Percentiles rank a stretch among this genome's conserved stretches.
Conservation (phyloP, 2,888 invertebrate species). For the Amphipoea lucens region DNA sequence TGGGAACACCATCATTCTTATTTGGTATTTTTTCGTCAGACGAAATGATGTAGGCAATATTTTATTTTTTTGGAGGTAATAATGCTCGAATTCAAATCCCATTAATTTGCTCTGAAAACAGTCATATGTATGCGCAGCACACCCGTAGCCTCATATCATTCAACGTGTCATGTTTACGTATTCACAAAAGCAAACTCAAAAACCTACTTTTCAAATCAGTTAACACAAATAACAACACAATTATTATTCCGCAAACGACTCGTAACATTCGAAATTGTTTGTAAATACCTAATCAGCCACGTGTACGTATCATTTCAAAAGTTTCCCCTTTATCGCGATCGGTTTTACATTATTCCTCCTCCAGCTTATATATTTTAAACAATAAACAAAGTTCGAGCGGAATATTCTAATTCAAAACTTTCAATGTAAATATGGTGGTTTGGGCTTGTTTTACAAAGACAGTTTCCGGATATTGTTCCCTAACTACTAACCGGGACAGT, state of each 20-base stretch:
- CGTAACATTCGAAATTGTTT: conserved; percentile 66
- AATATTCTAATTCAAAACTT: conserved; percentile 77
- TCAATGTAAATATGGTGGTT: conserved; percentile 78
- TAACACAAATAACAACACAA: conserved; percentile 48
- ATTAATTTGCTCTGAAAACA: conserved; percentile 16
- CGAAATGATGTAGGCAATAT: conserved; percentile 2
- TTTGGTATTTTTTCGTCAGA: conserved; percentile 11
- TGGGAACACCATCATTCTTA: neutral
- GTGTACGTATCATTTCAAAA: conserved; percentile 73
- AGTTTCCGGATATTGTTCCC: conserved; percentile 60
- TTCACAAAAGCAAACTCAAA: conserved; percentile 48
- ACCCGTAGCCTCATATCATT: conserved; percentile 40
- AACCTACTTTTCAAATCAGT: conserved; percentile 54
- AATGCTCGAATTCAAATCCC: conserved; percentile 6
- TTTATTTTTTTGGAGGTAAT: conserved; percentile 7
- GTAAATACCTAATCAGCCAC: conserved; percentile 72
- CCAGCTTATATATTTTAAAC: conserved; percentile 78
- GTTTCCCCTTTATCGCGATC: conserved; percentile 78
- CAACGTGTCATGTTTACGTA: conserved; percentile 48
- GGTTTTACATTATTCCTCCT: conserved; percentile 77
- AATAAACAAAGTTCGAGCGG: conserved; percentile 76
- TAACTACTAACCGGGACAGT: conserved; percentile 57
- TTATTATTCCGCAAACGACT: conserved; percentile 61
- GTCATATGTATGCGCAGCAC: conserved; percentile 23
- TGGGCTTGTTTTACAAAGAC: conserved; percentile 73